A percentile compares a stretch with the other conserved stretches of the same genome.
phyloP scores from a whole-genome alignment of 2,797 vertebrate species.

The Triplophysa bombifrons region DNA sequence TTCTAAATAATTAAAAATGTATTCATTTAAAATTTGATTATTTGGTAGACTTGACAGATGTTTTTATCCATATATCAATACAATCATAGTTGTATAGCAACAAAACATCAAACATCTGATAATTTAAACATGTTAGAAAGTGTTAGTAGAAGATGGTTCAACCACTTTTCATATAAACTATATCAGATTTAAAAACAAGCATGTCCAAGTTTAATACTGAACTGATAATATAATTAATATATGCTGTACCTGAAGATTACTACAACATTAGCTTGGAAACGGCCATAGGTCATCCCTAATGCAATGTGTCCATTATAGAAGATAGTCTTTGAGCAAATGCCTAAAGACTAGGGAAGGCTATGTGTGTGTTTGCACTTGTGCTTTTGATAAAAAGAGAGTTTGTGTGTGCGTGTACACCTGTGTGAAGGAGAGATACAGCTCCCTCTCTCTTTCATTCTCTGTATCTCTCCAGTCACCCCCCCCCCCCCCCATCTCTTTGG shows the following conservation, averaged over 20 bases:
- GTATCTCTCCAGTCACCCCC: slow-evolving; percentile 52
- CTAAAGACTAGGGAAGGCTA: not conserved
- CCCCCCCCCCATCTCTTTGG: slow-evolving; percentile 49
- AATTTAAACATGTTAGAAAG: not conserved
- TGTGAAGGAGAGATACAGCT: slow-evolving; percentile 57
- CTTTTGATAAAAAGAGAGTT: slow-evolving; percentile 24
- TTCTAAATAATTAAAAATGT: not conserved
- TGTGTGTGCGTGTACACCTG: slow-evolving; percentile 17
- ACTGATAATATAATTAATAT: not conserved
- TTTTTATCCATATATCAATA: slow-evolving; percentile 1
- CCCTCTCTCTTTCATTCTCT: slow-evolving; percentile 59
- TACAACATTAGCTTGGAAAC: not conserved
- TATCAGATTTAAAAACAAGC: not conserved
- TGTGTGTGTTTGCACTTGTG: slow-evolving; percentile 23
- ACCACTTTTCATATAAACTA: not conserved
- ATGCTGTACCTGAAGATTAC: not conserved
- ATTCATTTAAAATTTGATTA: not conserved
- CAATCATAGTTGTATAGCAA: not conserved
- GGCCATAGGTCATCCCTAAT: not conserved
- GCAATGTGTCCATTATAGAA: not conserved
- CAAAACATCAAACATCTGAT: not conserved
- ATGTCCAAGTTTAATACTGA: not conserved
- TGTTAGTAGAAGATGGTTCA: not conserved
- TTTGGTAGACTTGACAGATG: not conserved
- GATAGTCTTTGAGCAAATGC: not conserved